Percentiles rank a stretch among this genome's conserved stretches.
Conservation (phyloP, 2,888 invertebrate species). For the Chloroclysta siterata region DNA sequence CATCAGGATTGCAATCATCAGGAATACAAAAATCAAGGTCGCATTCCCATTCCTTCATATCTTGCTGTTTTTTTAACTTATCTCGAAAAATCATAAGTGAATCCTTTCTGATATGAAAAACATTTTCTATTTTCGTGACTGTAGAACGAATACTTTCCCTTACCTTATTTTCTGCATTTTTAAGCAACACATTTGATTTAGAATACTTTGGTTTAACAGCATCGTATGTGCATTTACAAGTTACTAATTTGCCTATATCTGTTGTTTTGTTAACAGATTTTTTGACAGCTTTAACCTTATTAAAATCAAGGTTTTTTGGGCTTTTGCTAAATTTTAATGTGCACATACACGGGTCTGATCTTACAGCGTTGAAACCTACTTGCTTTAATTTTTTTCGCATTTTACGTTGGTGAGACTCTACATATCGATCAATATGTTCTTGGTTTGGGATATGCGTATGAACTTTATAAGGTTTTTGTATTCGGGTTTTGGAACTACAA, state of each 20-base stretch:
- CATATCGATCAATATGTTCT: conserved; percentile 38
- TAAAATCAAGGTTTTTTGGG: conserved; percentile 17
- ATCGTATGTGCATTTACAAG: conserved; percentile 35
- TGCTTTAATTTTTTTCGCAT: conserved; percentile 4
- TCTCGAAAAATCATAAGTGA: conserved; percentile 54
- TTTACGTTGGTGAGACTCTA: conserved; percentile 16
- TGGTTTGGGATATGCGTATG: conserved; percentile 37
- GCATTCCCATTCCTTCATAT: conserved; percentile 41
- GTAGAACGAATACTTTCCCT: conserved; percentile 39
- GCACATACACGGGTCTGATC: conserved; percentile 57
- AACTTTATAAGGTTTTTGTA: conserved; percentile 37
- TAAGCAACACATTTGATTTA: conserved; percentile 38
- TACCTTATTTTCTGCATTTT: conserved; percentile 39
- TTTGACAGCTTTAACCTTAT: conserved; percentile 23
- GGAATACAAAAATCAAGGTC: conserved; percentile 38
- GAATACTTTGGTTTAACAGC: conserved; percentile 17
- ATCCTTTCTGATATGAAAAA: conserved; percentile 54
- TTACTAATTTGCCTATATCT: conserved; percentile 34
- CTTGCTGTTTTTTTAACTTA: conserved; percentile 47
- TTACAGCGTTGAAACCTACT: conserved; percentile 40
- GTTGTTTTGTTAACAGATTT: conserved; percentile 8
- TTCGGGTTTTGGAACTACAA: conserved; percentile 44
- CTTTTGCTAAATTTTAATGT: conserved; percentile 43
- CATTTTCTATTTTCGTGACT: conserved; percentile 36
- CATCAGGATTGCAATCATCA: conserved; percentile 29